Base-by-base conservation (phyloP, 1,140 invertebrate species). In the Episyrphus balteatus region DNA sequence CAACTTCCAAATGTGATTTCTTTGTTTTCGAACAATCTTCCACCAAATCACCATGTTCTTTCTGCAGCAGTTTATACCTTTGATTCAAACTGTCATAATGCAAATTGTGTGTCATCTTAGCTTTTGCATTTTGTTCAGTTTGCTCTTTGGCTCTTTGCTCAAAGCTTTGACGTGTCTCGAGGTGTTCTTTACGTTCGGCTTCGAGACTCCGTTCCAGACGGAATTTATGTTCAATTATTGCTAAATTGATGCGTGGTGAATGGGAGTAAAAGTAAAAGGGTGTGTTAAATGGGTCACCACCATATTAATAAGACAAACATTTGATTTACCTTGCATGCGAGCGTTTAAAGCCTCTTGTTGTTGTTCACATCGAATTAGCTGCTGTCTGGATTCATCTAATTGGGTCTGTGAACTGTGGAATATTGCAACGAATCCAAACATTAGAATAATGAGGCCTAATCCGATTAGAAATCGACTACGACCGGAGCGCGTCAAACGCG, bases 331-430 rank as follows among this genome's bases (percentile, higher is more conserved):
- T 64, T 73, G 68, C 46, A 75, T 50, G 51, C 73, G 69, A 34
- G 67, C 62, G 33, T 69, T 73, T 5, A 74, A 54, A 45, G 71
- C 71, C 40, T 75, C 73, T 51, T 75, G 70, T 51, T 71, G 68
- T 44, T 70, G 65, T 49, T 69, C 67, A 54, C 72, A 73, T 40
- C 62, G 55, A 37, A 64, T 38, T 57, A 51, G 58, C 37, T 67
- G 59, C 51, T 70, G 70, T 53, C 67, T 61, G 31, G 58, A 62
- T 53, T 74, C 70, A 42, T 74, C 72, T 34, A 75, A 55, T 58
- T 74, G 71, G 39, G 62, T 59, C 48, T 72, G 64, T 3, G 69
- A 71, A 53, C 69, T 73, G 52, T 73, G 73, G 48, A 70, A 75
- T 54, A 71, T 70, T 8, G 68, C 69, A 47, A 75, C 68, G 53